Percentiles rank a stretch among this genome's conserved stretches.
These are phyloP conservation scores for Thumatha senex DNA, from an alignment of 2,888 invertebrate genomes.

Conservation along the genomic window DNA sequence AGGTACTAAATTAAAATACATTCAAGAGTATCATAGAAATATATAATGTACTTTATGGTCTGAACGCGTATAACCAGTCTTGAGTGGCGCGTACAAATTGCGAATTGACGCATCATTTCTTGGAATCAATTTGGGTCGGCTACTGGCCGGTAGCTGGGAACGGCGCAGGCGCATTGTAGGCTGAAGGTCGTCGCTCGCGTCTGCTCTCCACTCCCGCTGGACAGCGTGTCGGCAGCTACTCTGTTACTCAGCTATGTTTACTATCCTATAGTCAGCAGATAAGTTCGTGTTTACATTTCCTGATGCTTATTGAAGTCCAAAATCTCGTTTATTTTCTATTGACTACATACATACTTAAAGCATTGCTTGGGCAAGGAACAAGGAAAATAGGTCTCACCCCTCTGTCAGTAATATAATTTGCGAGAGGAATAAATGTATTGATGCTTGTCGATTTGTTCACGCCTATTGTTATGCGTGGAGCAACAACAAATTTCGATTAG, in stretches of 20 bases:
- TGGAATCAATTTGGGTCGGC: conserved; percentile 51
- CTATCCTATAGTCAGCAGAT: background rate
- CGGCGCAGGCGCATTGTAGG: conserved; percentile 42
- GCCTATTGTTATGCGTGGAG: no score
- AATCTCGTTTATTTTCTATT: no score
- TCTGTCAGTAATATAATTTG: no score
- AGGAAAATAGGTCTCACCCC: no score
- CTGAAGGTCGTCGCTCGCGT: conserved; percentile 56
- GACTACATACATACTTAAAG: no score
- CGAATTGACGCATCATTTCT: conserved; percentile 39
- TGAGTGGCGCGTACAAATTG: conserved; percentile 31
- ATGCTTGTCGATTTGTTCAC: no score
- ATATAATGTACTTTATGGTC: conserved; percentile 8
- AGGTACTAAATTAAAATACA: background rate
- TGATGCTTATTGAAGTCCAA: background rate
- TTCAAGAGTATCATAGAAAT: background rate
- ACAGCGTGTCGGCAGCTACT: conserved; percentile 61
- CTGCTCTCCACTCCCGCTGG: conserved; percentile 42
- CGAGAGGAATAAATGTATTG: no score
- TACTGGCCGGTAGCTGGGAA: conserved; percentile 27
- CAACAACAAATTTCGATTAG: no score
- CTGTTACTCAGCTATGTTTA: conserved; percentile 22
- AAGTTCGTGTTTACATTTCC: no score
- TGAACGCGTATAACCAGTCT: conserved; percentile 33
- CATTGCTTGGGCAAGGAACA: no score